A percentile compares a stretch with the other conserved stretches of the same genome.
Evolutionary conservation across 2,888 invertebrate species (phyloP).

Genomic region (Mesorhabditis belari): DNA sequence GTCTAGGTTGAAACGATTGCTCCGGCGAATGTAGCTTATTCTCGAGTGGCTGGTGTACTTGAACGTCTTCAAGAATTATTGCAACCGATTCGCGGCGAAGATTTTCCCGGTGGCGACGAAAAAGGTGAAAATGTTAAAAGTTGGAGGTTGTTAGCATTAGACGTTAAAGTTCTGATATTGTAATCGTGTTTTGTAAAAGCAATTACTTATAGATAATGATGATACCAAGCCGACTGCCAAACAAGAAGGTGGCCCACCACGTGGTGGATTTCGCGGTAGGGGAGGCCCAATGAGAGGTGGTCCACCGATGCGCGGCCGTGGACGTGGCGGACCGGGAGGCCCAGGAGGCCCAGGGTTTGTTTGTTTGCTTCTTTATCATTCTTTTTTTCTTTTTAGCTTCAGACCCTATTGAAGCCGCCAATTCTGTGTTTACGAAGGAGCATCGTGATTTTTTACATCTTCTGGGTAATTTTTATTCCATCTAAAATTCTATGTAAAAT

Average conservation of each 20-base stretch:
- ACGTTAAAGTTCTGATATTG: not conserved
- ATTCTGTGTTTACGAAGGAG: too few species aligned
- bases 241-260: constrained; percentile 18
- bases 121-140: constrained; percentile 5
- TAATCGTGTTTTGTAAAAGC: not conserved
- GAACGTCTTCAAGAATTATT: constrained; percentile 39
- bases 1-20: constrained; percentile 46
- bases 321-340: constrained; percentile 8
- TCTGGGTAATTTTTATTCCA: too few species aligned
- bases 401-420: too few species aligned
- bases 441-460: too few species aligned
- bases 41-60: constrained; percentile 47
- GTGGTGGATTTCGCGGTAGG: constrained; percentile 13
- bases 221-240: constrained; percentile 1
- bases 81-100: constrained; percentile 32
- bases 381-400: too few species aligned
- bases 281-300: constrained; percentile 9
- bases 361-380: too few species aligned
- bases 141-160: not conserved
- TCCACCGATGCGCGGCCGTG: constrained; percentile 10
- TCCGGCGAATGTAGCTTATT: constrained; percentile 48
- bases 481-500: too few species aligned
- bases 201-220: not conserved
- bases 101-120: constrained; percentile 4
- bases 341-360: constrained; percentile 18